These are phyloP conservation scores for Camponotus vicinus DNA, from an alignment of 1,140 invertebrate species.

Conservation along the genomic window DNA sequence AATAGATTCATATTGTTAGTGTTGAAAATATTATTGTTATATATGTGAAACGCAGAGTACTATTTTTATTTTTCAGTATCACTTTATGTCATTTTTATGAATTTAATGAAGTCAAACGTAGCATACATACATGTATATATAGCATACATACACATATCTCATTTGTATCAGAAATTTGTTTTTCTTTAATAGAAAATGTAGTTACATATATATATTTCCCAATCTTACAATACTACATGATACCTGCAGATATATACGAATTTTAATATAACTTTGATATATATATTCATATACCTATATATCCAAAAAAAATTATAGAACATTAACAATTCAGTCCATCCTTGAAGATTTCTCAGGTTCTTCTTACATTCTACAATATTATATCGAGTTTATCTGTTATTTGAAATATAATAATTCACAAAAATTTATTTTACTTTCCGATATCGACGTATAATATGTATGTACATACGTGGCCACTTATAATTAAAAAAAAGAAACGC, in stretches of 20 bases:
- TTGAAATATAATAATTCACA: conserved; percentile 51
- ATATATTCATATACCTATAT: conserved; percentile 61
- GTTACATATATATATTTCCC: conserved; percentile 58
- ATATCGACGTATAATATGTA: conserved; percentile 78
- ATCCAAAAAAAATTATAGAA: conserved; percentile 70
- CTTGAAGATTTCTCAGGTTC: conserved; percentile 52
- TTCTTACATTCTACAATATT: conserved; percentile 32
- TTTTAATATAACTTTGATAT: conserved; percentile 61
- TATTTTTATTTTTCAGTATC: conserved; percentile 67
- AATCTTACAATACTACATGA: conserved; percentile 65
- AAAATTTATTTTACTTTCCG: conserved; percentile 5
- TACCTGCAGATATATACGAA: conserved; percentile 67
- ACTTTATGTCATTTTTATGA: conserved; percentile 64
- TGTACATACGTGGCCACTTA: conserved; percentile 74
- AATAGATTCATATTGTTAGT: conserved; percentile 79
- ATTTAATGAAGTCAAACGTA: conserved; percentile 66
- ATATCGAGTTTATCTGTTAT: background rate
- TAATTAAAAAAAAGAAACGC: conserved; percentile 74
- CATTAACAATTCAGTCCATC: conserved; percentile 75
- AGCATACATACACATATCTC: conserved; percentile 49
- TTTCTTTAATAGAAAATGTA: conserved; percentile 74
- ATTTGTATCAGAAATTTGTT: conserved; percentile 66
- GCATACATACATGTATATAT: conserved; percentile 29
- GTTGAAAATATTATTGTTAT: conserved; percentile 80
- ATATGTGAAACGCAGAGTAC: conserved; percentile 73